A percentile compares a stretch with the other conserved stretches of the same genome.
phyloP scores from a whole-genome alignment of 2,113 vertebrate species.

The Aramus guarauna region DNA sequence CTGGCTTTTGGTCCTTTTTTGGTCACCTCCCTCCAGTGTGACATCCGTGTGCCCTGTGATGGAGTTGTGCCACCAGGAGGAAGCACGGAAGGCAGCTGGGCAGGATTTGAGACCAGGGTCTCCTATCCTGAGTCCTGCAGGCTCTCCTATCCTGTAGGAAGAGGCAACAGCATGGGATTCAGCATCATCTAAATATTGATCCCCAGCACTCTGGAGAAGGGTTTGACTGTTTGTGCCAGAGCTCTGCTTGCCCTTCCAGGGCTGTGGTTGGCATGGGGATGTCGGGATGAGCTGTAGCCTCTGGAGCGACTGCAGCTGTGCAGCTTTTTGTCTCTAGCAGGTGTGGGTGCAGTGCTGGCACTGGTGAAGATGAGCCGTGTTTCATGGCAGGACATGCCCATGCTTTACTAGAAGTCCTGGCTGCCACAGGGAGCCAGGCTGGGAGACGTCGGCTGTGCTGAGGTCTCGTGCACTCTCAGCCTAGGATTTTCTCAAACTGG shows the following conservation, averaged over 20 bases:
- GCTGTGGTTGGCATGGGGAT: background rate
- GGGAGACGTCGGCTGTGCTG: background rate
- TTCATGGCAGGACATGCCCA: rapidly evolving
- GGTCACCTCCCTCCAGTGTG: background rate
- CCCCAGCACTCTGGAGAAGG: rapidly evolving
- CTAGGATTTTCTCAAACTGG: background rate
- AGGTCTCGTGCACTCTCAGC: background rate
- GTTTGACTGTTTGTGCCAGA: background rate
- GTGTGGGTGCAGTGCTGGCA: background rate
- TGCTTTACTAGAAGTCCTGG: background rate
- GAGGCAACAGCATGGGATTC: background rate
- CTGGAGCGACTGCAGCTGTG: background rate
- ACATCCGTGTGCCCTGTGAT: rapidly evolving
- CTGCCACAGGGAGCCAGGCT: background rate
- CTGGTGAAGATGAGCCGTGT: background rate
- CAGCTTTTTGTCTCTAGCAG: background rate
- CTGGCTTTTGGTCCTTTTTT: background rate
- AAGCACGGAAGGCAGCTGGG: background rate
- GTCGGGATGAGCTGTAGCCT: background rate
- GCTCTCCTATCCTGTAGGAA: background rate
- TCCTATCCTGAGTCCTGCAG: background rate
- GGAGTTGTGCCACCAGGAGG: background rate
- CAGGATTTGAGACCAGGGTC: background rate
- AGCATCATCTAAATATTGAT: background rate
- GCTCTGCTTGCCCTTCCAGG: background rate